A percentile compares a stretch with the other conserved stretches of the same genome.
phyloP scores from a whole-genome alignment of 2,888 invertebrate genomes.

The Polylopha cassiicola region DNA sequence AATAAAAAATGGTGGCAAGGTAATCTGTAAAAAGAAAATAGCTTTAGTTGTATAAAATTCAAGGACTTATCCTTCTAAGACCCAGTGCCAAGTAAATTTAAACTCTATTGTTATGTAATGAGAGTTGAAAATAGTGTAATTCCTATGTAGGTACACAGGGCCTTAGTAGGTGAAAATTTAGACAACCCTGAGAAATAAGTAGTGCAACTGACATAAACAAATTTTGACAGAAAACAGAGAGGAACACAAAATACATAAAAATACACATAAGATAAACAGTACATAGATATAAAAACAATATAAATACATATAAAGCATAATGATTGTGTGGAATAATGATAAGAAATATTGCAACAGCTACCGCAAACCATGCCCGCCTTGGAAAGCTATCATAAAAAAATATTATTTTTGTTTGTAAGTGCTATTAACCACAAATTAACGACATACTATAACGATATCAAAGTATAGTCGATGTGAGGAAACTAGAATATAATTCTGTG shows the following conservation, averaged over 20 bases:
- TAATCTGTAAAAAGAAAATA: constrained; percentile 20
- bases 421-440: too few relatives aligned
- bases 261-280: neutral
- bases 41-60: constrained; percentile 10
- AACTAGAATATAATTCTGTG: too few relatives aligned
- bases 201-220: too few relatives aligned
- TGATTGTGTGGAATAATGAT: constrained; percentile 19
- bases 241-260: neutral
- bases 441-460: too few relatives aligned
- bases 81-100: constrained; percentile 3
- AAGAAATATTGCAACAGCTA: constrained; percentile 25
- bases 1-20: constrained; percentile 8
- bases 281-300: neutral
- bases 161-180: too few relatives aligned
- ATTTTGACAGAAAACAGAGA: neutral
- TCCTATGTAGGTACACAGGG: too few relatives aligned
- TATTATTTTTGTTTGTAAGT: too few relatives aligned
- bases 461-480: too few relatives aligned
- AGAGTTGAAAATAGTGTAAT: too few relatives aligned
- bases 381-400: too few relatives aligned
- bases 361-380: constrained; percentile 39
- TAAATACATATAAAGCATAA: constrained; percentile 18
- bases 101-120: too few relatives aligned
- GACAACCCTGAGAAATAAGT: too few relatives aligned
- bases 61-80: neutral